Evolutionary conservation across 2,888 invertebrate species (phyloP).

Genomic region (Campoplex capitator): DNA sequence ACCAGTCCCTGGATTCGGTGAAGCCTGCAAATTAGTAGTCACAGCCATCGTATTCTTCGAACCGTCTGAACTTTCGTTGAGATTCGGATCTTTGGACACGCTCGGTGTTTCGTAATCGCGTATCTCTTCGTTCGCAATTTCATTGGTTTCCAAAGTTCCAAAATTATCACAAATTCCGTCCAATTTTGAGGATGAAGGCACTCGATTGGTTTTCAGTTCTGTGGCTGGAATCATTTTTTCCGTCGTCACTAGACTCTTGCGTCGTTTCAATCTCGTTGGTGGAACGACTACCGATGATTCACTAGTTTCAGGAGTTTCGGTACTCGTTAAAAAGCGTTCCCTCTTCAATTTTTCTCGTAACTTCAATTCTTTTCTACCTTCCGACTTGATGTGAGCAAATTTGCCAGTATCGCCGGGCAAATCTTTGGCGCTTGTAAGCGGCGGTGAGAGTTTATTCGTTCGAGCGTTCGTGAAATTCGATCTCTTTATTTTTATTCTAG

Average conservation of each 20-base stretch:
- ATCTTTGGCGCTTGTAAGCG: not conserved
- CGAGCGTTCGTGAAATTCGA: not conserved
- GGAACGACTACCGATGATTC: not conserved
- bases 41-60: not conserved
- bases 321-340: slow-evolving; percentile 7
- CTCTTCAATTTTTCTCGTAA: slow-evolving; percentile 71
- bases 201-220: slow-evolving; percentile 22
- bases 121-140: not conserved
- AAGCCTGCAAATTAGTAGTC: not conserved
- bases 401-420: slow-evolving; percentile 62
- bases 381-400: slow-evolving; percentile 79
- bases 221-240: not conserved
- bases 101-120: not conserved
- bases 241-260: not conserved
- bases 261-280: slow-evolving; percentile 39
- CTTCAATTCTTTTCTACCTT: slow-evolving; percentile 79
- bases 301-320: not conserved
- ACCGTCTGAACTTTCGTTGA: not conserved
- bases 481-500: slow-evolving; percentile 20
- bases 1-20: not conserved
- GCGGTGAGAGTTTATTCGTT: not conserved
- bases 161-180: not conserved
- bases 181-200: slow-evolving; percentile 17
- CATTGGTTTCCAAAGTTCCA: not conserved
- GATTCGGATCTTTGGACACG: not conserved